Evolutionary conservation across 2,888 invertebrate species (phyloP).

Genomic region (Leistus spinibarbis): DNA sequence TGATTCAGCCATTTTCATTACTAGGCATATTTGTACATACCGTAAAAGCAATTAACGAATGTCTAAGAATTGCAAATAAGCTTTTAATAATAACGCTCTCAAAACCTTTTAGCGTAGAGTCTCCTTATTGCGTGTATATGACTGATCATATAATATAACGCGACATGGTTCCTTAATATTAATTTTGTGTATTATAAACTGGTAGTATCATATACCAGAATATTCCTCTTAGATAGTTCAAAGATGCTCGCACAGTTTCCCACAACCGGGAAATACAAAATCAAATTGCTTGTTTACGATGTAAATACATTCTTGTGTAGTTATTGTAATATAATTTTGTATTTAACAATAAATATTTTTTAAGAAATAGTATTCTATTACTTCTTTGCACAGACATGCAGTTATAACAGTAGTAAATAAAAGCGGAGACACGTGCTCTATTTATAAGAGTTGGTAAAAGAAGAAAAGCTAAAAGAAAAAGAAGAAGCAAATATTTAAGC

Average conservation of each 20-base stretch:
- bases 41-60: no score
- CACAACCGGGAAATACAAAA: background rate
- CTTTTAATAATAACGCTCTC: background rate
- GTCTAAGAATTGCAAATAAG: no score
- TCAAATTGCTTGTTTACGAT: background rate
- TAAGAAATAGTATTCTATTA: no score
- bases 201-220: background rate
- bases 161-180: background rate
- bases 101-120: background rate
- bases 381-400: no score
- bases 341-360: background rate
- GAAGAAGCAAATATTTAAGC: no score
- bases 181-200: background rate
- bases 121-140: background rate
- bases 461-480: no score
- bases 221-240: background rate
- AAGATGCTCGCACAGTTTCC: background rate
- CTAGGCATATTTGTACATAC: no score
- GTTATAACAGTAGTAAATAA: no score
- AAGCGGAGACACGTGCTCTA: no score
- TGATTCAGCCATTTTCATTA: no score
- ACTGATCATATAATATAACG: background rate
- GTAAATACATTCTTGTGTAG: background rate
- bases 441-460: no score
- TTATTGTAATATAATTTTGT: background rate